These are phyloP conservation scores for Lysandra bellargus DNA, from an alignment of 2,888 invertebrate species.

Conservation along the genomic window DNA sequence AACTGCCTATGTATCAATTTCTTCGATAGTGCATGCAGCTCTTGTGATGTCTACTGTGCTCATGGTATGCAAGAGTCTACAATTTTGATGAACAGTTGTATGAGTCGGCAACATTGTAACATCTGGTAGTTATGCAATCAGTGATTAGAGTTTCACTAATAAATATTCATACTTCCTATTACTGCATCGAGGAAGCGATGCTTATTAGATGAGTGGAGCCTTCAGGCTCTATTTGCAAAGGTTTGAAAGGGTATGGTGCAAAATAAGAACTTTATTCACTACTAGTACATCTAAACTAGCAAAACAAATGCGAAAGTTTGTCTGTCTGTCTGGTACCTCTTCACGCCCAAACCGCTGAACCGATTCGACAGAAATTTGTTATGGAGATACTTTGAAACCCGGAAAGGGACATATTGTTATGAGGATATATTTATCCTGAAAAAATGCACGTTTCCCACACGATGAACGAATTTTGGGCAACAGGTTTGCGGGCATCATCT, in stretches of 20 bases:
- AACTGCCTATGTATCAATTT: too few species aligned
- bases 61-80: background rate
- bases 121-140: background rate
- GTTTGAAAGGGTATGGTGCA: background rate
- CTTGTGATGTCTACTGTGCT: too few species aligned
- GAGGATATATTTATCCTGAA: too few species aligned
- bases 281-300: too few species aligned
- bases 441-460: too few species aligned
- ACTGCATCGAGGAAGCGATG: conserved; percentile 2
- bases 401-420: background rate
- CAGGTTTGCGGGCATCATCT: too few species aligned
- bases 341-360: background rate
- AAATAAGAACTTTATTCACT: background rate
- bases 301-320: too few species aligned
- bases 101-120: background rate
- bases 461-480: too few species aligned
- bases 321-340: too few species aligned
- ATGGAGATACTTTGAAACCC: background rate
- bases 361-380: background rate
- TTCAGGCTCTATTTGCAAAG: background rate
- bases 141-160: conserved; percentile 30
- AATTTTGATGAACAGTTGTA: background rate
- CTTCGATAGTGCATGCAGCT: too few species aligned
- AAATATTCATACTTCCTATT: conserved; percentile 31
- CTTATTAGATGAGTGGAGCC: background rate